Percentiles rank a stretch among this genome's conserved stretches.
phyloP scores from a whole-genome alignment of 1,140 invertebrate species.

The Drosophila melanica region DNA sequence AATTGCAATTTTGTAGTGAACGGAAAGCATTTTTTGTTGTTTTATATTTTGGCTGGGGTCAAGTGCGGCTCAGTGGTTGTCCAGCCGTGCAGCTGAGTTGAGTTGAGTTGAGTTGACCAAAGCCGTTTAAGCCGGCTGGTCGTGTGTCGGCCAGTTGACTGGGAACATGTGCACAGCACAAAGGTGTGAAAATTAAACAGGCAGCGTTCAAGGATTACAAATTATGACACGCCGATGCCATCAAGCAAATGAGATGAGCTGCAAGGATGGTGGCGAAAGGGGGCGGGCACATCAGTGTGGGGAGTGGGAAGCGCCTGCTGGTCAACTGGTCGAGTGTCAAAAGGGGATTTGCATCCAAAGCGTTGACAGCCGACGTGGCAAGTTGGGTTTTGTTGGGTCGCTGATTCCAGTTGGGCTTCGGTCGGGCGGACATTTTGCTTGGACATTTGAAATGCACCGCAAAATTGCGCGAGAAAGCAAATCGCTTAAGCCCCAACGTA shows the following conservation, averaged over 20 bases:
- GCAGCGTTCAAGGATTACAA: slow-evolving; percentile 76
- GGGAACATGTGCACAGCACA: slow-evolving; percentile 43
- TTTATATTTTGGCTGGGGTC: slow-evolving; percentile 12
- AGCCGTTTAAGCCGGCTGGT: slow-evolving; percentile 59
- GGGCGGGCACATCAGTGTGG: background rate
- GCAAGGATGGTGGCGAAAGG: too few species aligned
- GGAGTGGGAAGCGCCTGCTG: slow-evolving; percentile 29
- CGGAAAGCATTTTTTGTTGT: too few species aligned
- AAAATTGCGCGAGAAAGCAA: slow-evolving; percentile 56
- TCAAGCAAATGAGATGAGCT: slow-evolving; percentile 64
- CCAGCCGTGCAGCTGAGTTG: slow-evolving; percentile 2
- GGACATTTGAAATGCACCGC: slow-evolving; percentile 75
- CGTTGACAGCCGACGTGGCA: slow-evolving; percentile 24
- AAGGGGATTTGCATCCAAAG: slow-evolving; percentile 73
- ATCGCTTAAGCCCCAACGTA: slow-evolving; percentile 53
- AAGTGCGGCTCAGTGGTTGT: slow-evolving; percentile 5
- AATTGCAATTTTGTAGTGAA: slow-evolving; percentile 50
- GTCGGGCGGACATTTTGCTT: slow-evolving; percentile 40
- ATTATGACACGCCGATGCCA: slow-evolving; percentile 74
- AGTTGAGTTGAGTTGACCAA: slow-evolving; percentile 2
- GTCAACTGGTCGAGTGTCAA: slow-evolving; percentile 80
- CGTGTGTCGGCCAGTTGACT: slow-evolving; percentile 59
- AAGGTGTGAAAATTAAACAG: slow-evolving; percentile 83
- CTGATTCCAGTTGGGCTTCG: slow-evolving; percentile 23
- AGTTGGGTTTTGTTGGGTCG: slow-evolving; percentile 36